Evolutionary conservation across 2,113 vertebrate genomes (phyloP).

Genomic region (Polypterus bichir): DNA sequence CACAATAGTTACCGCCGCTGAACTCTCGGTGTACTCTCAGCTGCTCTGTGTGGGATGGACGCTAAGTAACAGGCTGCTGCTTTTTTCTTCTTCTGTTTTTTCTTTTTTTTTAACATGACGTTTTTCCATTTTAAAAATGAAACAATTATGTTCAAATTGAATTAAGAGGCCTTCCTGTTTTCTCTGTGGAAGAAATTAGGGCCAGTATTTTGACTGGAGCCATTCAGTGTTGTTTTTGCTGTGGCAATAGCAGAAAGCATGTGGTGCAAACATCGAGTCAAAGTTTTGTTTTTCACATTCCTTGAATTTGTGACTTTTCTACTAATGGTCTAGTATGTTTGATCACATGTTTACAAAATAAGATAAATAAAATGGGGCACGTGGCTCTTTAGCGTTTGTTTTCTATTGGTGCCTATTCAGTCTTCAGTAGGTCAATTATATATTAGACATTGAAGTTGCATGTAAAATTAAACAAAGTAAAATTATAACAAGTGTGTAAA

Average conservation of each 20-base stretch:
- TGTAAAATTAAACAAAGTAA: too few species aligned
- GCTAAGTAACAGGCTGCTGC: constrained; percentile 18
- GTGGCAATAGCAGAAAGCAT: constrained; percentile 1
- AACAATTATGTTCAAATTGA: constrained; percentile 17
- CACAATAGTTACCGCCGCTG: constrained; percentile 39
- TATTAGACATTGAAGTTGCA: too few species aligned
- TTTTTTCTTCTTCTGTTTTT: too few species aligned
- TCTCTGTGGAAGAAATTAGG: constrained; percentile 5
- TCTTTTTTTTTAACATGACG: constrained; percentile 18
- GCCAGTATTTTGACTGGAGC: constrained; percentile 15
- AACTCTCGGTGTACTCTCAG: constrained; percentile 24
- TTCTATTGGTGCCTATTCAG: too few species aligned
- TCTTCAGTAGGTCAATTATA: too few species aligned
- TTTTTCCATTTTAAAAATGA: constrained; percentile 22
- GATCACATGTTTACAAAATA: too few species aligned
- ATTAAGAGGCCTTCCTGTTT: constrained; percentile 8
- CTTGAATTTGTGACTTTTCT: too few species aligned
- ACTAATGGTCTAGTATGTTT: too few species aligned
- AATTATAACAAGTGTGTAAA: too few species aligned
- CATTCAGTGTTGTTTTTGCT: constrained; percentile 6
- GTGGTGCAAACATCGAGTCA: neutral
- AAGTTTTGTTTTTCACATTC: too few species aligned
- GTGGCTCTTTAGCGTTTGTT: too few species aligned
- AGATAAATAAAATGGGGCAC: too few species aligned
- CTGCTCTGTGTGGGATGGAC: constrained; percentile 20